phyloP scores from a whole-genome alignment of 2,797 vertebrate genomes.

The Bovichtus diacanthus region DNA sequence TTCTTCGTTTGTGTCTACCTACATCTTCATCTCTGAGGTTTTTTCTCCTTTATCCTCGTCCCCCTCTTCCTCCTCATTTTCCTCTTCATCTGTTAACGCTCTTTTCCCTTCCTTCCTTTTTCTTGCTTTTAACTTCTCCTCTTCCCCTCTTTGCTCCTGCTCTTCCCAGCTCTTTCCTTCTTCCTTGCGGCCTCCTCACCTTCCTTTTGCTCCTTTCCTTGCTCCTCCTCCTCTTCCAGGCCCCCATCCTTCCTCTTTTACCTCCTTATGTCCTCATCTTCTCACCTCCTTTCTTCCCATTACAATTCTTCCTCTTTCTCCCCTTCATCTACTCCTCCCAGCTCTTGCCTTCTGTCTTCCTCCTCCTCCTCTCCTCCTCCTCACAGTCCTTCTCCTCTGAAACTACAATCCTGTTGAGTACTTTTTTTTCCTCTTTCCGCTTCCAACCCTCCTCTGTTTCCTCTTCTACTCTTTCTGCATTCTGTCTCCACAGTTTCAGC shows the following conservation, averaged over 20 bases:
- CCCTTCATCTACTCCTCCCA: background rate
- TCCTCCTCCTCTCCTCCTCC: background rate
- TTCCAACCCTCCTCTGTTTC: accelerated
- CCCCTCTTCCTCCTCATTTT: background rate
- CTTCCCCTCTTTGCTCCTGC: background rate
- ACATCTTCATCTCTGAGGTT: background rate
- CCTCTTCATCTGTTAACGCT: background rate
- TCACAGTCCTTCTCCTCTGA: background rate
- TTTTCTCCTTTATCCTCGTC: background rate
- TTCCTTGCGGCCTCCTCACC: background rate
- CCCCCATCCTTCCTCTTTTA: background rate
- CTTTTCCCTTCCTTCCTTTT: background rate
- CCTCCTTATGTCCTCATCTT: background rate
- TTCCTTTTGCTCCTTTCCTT: background rate
- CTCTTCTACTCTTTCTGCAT: background rate
- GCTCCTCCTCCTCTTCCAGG: background rate
- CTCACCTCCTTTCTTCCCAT: background rate
- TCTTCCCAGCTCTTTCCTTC: background rate
- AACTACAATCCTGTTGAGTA: background rate
- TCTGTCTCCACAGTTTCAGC: constrained; percentile 9
- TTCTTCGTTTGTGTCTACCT: background rate
- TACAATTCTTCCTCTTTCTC: background rate
- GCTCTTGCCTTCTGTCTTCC: background rate
- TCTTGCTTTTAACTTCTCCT: no score
- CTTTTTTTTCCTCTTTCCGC: background rate